Percentiles rank a stretch among this genome's conserved stretches.
Evolutionary conservation across 2,113 vertebrate species (phyloP).

Genomic region (Jacana jacana): DNA sequence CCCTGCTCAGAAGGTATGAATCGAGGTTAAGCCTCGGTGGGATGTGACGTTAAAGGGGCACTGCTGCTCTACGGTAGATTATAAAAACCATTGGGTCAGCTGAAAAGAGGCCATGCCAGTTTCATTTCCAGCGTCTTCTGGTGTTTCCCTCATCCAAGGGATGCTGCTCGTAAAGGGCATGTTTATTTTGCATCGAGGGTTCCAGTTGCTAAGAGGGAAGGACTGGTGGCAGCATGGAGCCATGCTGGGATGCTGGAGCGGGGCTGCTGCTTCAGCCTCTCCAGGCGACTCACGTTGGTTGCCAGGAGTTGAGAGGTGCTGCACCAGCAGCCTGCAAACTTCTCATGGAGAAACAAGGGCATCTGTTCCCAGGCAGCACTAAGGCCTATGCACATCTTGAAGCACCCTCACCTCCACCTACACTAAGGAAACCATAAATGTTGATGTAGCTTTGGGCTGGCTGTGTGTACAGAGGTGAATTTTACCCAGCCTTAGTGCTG

Average conservation of each 20-base stretch:
- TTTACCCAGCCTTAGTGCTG: background rate
- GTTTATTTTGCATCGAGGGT: background rate
- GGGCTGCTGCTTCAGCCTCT: too few species aligned
- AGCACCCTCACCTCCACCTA: background rate
- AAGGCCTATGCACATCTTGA: background rate
- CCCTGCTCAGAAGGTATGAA: background rate
- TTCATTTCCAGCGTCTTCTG: background rate
- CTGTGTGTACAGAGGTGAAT: background rate
- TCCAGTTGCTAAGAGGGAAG: background rate
- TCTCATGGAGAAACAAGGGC: background rate
- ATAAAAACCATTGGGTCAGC: background rate
- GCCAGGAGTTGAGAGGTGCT: too few species aligned
- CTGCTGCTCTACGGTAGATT: background rate
- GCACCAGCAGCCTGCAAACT: too few species aligned
- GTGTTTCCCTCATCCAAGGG: background rate
- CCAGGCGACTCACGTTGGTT: too few species aligned
- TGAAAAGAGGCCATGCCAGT: background rate
- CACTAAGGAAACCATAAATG: background rate
- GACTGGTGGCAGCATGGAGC: background rate
- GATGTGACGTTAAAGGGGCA: accelerated
- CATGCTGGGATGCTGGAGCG: background rate
- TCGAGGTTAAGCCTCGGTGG: background rate
- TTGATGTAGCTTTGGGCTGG: background rate
- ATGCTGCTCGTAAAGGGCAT: background rate
- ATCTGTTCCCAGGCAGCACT: accelerated